Conservation (phyloP, 53 echinoderm and acorn worm species). For the Echinometra lucunter region DNA sequence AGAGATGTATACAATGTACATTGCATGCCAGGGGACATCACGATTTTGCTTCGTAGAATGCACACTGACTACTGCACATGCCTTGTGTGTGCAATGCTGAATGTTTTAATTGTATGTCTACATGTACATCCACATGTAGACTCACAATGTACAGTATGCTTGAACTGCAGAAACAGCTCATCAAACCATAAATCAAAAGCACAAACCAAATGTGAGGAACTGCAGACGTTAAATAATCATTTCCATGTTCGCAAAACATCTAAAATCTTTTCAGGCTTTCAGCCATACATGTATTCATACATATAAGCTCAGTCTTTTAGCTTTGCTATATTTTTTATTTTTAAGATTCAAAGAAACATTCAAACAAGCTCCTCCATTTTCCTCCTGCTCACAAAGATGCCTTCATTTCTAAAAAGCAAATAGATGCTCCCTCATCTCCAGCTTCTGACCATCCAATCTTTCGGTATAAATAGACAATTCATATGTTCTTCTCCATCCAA, state of each 20-base stretch:
- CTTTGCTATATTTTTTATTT: neutral
- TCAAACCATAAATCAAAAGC: neutral
- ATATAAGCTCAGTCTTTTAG: neutral
- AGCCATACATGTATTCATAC: no score
- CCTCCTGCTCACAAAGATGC: no score
- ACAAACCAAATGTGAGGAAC: neutral
- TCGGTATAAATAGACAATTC: no score
- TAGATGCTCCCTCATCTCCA: no score
- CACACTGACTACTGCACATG: neutral
- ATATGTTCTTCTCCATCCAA: neutral
- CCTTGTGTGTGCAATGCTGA: neutral
- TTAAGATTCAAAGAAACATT: neutral
- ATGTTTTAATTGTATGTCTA: slow-evolving; percentile 3
- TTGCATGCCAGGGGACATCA: neutral
- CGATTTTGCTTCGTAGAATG: neutral
- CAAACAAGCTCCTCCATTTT: no score
- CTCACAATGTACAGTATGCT: neutral
- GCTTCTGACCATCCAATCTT: no score
- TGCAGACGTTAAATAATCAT: no score
- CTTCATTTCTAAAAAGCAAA: no score
- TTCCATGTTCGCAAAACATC: no score
- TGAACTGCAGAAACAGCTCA: neutral
- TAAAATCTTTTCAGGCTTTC: no score
- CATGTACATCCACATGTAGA: neutral
- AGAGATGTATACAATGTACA: neutral